phyloP scores from a whole-genome alignment of 2,113 vertebrate genomes.

The Lycaon pictus region DNA sequence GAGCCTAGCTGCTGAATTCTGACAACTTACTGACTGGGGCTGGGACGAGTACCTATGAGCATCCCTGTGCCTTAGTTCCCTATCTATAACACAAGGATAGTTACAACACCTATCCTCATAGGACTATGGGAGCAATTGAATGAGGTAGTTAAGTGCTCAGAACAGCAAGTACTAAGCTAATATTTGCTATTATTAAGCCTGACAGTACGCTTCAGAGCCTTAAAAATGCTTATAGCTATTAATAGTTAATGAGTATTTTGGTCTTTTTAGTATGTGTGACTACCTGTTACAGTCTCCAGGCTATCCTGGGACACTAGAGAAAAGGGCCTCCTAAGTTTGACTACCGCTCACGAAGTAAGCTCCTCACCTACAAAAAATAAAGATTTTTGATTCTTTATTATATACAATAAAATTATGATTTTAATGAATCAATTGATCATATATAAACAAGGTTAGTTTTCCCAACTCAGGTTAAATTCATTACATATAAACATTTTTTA shows the following conservation, averaged over 20 bases:
- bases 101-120: not conserved
- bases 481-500: conserved; percentile 14
- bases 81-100: not conserved
- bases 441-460: conserved; percentile 39
- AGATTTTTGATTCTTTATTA: not conserved
- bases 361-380: not conserved
- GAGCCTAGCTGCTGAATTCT: not conserved
- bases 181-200: conserved; percentile 37
- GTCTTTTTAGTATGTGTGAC: not conserved
- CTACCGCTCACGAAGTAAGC: not conserved
- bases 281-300: not conserved
- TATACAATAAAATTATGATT: not conserved
- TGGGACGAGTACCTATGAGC: not conserved
- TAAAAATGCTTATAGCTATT: conserved; percentile 1
- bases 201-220: conserved; percentile 35
- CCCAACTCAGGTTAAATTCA: conserved; percentile 11
- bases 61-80: not conserved
- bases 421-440: not conserved
- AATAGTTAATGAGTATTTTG: not conserved
- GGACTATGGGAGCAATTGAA: not conserved
- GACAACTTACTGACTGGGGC: not conserved
- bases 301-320: not conserved
- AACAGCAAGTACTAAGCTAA: conserved; percentile 53
- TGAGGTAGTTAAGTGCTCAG: not conserved
- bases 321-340: not conserved